Evolutionary conservation across 2,797 vertebrate species (phyloP), one percentile per base, ranked within the genome.

Genomic region (Fistularia tabacaria): DNA sequence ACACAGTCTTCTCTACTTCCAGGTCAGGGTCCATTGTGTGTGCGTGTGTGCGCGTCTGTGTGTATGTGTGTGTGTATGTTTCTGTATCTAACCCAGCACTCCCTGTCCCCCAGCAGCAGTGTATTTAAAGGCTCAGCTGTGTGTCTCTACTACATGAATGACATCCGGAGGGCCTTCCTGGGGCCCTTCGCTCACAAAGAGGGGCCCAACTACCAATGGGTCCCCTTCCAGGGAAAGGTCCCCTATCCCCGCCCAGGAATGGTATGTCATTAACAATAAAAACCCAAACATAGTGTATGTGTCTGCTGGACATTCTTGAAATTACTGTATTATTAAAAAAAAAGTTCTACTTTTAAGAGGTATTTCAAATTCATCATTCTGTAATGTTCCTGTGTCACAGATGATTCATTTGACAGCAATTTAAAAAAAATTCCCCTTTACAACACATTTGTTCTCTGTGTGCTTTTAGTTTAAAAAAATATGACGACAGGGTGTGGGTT

Each of bases 111-210:
- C 73, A 64, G 62, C 89, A 99, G 97, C 71, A 93, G 92, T 52
- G 83, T 99, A 76, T 97, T 99, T 85, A 93, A 92, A 81, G 95
- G 97, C 72, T 98, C 96, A 0, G 97, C 96, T 0, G 85, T 99
- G 65, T 99, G 97, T 6, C 75, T 94, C 52, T 99, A 99, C 87
- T 94, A 93, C 76, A 99, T 99, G 96, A 94, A 92, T 0, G 97
- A 99, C 63, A 93, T 99, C 71, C 95, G 97, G 25, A 91, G 96
- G 66, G 95, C 96, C 48, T 99, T 99, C 88, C 87, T 99, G 88
- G 97, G 97, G 57, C 97, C 97, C 10, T 99, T 99, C 7, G 96
- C 97, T 0, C 96, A 99, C 88, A 99, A 99, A 86, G 97, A 99
- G 80, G 97, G 96, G 46, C 94, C 96, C 60, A 94, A 92, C 82